Base-by-base conservation (phyloP, 1,140 invertebrate genomes). In the Argopecten irradians region DNA sequence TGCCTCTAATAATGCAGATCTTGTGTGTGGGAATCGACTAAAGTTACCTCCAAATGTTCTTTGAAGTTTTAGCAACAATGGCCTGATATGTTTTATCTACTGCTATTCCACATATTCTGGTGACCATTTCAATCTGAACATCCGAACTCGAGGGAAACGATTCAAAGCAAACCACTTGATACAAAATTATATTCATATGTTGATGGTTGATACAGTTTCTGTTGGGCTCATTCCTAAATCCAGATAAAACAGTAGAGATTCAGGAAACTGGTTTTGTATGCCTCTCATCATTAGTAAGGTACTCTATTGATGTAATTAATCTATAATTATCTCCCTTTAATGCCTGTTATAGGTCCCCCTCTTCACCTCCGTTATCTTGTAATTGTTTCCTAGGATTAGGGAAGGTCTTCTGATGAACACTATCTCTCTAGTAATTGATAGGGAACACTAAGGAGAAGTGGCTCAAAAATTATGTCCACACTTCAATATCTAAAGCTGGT, bases 11-110 rank as follows among this genome's bases (percentile, higher is more conserved):
- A 71, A 71, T 71, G 55, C 22, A 71, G 55, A 71, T 71, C 55
- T 71, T 71, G 55, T 71, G 55, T 71, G 55, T 71, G 55, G 55
- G 55, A 71, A 71, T 71, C 14, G 0, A n/a, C 55, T 71, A n/a
- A 71, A 71, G 13, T 28, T 71, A 71, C 55, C 55, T 71, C 55
- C 22, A 71, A 71, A 7, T n/a, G n/a, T n/a, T 71, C 55, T 71
- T 71, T 71, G 55, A 71, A 71, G 55, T 71, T 71, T 39, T 28
- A 71, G 55, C n/a, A 71, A 71, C 55, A 71, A 71, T 71, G 19
- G 55, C 55, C 55, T 28, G 3, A 71, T 71, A 22, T 71, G 55
- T 71, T 71, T n/a, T 71, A 71, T 71, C 55, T 71, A 5, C 16
- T 28, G 55, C 28, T 28, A 71, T 71, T 71, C 22, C n/a, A 71